Conservation (phyloP, 2,888 invertebrate genomes). For the Sepioteuthis lessoniana region DNA sequence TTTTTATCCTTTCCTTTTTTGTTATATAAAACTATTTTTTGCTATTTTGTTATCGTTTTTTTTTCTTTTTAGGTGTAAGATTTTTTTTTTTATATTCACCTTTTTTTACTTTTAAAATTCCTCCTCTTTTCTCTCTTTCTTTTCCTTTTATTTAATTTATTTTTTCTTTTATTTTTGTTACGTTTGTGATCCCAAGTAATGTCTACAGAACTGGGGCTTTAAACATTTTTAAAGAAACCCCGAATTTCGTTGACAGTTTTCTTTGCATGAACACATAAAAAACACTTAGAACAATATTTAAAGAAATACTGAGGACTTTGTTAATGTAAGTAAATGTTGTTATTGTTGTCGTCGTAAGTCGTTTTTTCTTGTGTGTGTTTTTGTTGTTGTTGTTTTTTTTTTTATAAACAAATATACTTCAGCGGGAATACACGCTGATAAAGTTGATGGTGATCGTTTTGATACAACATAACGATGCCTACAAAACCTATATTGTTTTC, state of each 20-base stretch:
- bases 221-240: background rate
- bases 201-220: background rate
- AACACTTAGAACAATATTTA: background rate
- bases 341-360: background rate
- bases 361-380: too few species aligned
- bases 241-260: background rate
- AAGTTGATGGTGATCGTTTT: background rate
- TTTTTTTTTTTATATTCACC: too few species aligned
- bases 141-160: too few species aligned
- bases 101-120: too few species aligned
- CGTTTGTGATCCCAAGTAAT: background rate
- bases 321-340: background rate
- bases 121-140: too few species aligned
- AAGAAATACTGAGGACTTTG: background rate
- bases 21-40: background rate
- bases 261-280: background rate
- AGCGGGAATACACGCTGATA: background rate
- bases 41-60: background rate
- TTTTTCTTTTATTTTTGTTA: background rate
- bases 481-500: background rate
- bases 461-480: background rate
- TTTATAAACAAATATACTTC: background rate
- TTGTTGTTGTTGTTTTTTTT: background rate
- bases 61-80: too few species aligned
- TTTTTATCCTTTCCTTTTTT: too few species aligned